Conservation (phyloP, 1,140 invertebrate species). For the Fopius arisanus region DNA sequence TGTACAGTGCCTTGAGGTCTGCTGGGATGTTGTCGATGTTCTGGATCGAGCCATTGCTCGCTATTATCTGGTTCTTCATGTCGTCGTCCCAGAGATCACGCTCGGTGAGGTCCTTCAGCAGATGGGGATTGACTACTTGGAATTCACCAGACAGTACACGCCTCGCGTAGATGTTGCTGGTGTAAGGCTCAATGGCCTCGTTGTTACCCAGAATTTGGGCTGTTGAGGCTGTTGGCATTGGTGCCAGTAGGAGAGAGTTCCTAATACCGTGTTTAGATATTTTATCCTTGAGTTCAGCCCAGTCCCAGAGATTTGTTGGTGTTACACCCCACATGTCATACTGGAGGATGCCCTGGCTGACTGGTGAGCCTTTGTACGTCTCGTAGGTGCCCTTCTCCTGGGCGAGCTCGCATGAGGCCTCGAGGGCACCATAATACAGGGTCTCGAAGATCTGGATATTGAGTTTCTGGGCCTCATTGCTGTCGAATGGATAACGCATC, state of each 20-base stretch:
- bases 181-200: slow-evolving; percentile 98
- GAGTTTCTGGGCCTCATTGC: slow-evolving; percentile 82
- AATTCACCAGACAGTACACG: slow-evolving; percentile 91
- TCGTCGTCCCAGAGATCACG: slow-evolving; percentile 91
- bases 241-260: slow-evolving; percentile 94
- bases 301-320: slow-evolving; percentile 91
- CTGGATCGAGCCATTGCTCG: slow-evolving; percentile 92
- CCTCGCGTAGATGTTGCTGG: slow-evolving; percentile 95
- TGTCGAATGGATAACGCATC: slow-evolving; percentile 93
- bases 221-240: slow-evolving; percentile 99
- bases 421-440: slow-evolving; percentile 95
- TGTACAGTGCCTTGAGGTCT: slow-evolving; percentile 73
- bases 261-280: slow-evolving; percentile 91
- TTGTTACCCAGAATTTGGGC: slow-evolving; percentile 99
- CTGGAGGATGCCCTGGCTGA: slow-evolving; percentile 95
- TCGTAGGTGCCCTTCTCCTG: slow-evolving; percentile 87
- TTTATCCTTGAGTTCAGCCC: slow-evolving; percentile 83
- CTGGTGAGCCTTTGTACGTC: slow-evolving; percentile 90
- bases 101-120: slow-evolving; percentile 93
- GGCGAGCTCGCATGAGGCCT: slow-evolving; percentile 96
- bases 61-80: slow-evolving; percentile 96
- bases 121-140: slow-evolving; percentile 95
- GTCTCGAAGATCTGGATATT: slow-evolving; percentile 99
- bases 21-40: slow-evolving; percentile 84
- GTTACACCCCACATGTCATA: slow-evolving; percentile 98